Percentiles rank a stretch among this genome's conserved stretches.
Conservation (phyloP, 2,888 invertebrate genomes). For the Allolobophora icterica region DNA sequence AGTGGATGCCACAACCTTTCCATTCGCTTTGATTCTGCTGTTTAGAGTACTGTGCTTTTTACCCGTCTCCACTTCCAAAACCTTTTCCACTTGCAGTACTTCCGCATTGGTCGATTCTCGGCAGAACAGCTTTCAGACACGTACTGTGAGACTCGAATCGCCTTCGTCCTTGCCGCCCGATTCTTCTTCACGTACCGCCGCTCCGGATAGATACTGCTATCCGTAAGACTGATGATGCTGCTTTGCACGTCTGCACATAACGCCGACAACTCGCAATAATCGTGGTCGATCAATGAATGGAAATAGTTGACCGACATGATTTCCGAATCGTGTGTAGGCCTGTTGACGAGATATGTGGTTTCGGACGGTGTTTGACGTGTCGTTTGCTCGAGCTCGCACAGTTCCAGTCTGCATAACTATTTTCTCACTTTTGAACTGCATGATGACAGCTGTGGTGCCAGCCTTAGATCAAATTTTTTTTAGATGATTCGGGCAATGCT, state of each 20-base stretch:
- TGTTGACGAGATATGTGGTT: not conserved
- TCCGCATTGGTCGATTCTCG: conserved; percentile 2
- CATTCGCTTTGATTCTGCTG: not conserved
- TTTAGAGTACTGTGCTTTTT: not conserved
- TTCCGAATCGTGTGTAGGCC: not conserved
- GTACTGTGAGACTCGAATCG: not conserved
- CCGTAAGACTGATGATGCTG: conserved; percentile 50
- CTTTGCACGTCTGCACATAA: conserved; percentile 51
- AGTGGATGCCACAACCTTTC: not conserved
- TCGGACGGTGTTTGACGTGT: not conserved
- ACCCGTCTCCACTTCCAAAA: not conserved
- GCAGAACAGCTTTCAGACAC: not conserved
- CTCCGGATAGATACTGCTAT: conserved; percentile 44
- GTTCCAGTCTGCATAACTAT: not conserved
- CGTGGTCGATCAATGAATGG: conserved; percentile 53
- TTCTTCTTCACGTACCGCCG: conserved; percentile 45
- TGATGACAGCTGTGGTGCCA: not conserved
- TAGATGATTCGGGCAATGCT: not conserved
- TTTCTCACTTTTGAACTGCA: not conserved
- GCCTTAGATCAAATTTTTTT: no score
- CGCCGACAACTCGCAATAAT: conserved; percentile 51
- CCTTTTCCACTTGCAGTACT: not conserved
- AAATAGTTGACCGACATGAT: not conserved
- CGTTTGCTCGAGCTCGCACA: not conserved
- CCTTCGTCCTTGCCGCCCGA: conserved; percentile 17